These are phyloP conservation scores for Lacerta viridis DNA, from an alignment of 2,797 vertebrate species.

Conservation along the genomic window DNA sequence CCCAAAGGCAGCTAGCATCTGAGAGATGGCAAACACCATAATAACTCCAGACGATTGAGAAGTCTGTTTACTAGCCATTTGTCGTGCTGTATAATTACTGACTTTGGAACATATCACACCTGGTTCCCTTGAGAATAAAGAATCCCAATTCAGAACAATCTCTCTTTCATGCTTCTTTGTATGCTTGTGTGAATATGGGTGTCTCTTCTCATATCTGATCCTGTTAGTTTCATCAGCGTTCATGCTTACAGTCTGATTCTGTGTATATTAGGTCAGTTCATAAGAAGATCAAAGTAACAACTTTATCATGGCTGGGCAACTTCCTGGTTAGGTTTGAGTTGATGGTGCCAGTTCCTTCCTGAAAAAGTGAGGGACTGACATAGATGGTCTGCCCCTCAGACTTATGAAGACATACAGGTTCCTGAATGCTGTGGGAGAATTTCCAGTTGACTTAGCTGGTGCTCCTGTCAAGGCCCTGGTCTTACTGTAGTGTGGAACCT, in stretches of 20 bases:
- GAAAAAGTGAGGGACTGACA: no score
- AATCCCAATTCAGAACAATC: constrained; percentile 37
- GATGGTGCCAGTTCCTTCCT: no score
- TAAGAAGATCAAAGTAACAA: no score
- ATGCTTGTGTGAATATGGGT: constrained; percentile 12
- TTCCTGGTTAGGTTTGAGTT: no score
- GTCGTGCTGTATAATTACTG: constrained; percentile 48
- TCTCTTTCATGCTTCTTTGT: constrained; percentile 5
- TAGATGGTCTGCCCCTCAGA: no score
- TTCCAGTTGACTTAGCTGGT: no score
- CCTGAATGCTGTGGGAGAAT: no score
- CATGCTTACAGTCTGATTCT: neutral
- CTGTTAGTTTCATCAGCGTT: constrained; percentile 6
- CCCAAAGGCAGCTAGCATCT: constrained; percentile 28
- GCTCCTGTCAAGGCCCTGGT: no score
- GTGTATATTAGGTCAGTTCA: neutral
- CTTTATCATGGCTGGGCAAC: no score
- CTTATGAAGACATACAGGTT: no score
- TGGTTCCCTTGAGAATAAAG: constrained; percentile 25
- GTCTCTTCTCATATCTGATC: neutral
- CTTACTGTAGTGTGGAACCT: no score
- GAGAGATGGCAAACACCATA: constrained; percentile 41
- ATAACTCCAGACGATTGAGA: constrained; percentile 49
- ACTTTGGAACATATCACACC: constrained; percentile 1
- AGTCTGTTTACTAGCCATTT: constrained; percentile 49